These are phyloP conservation scores for Aphaenogaster rudis DNA, from an alignment of 1,140 invertebrate genomes.

Conservation along the genomic window DNA sequence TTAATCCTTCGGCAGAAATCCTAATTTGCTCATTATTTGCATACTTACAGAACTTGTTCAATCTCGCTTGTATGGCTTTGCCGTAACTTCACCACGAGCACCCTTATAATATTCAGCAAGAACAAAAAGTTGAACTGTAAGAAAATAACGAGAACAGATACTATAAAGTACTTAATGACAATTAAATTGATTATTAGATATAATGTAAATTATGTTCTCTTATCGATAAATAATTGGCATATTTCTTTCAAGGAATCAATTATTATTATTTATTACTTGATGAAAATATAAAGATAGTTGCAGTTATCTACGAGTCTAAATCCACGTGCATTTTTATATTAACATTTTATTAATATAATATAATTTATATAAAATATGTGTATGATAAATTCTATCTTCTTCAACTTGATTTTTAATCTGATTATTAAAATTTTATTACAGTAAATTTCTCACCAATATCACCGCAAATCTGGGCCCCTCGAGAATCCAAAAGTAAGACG, in stretches of 20 bases:
- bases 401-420: background rate
- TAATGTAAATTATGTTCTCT: background rate
- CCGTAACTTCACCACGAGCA: conserved; percentile 93
- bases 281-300: background rate
- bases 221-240: background rate
- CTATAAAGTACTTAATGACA: background rate
- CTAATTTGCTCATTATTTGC: background rate
- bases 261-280: background rate
- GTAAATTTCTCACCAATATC: conserved; percentile 89
- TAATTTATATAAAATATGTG: background rate
- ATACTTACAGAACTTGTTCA: conserved; percentile 92
- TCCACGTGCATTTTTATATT: background rate
- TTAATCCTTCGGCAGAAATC: background rate
- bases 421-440: background rate
- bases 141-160: conserved; percentile 52
- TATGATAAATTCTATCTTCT: background rate
- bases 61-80: conserved; percentile 93
- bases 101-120: conserved; percentile 94
- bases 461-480: conserved; percentile 93
- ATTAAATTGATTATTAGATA: background rate
- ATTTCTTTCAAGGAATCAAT: background rate
- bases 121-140: conserved; percentile 94
- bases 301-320: background rate
- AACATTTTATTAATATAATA: background rate
- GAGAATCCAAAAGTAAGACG: conserved; percentile 94